Percentiles rank a stretch among this genome's conserved stretches.
Conservation (phyloP, 2,888 invertebrate genomes). For the Poecilus cupreus region DNA sequence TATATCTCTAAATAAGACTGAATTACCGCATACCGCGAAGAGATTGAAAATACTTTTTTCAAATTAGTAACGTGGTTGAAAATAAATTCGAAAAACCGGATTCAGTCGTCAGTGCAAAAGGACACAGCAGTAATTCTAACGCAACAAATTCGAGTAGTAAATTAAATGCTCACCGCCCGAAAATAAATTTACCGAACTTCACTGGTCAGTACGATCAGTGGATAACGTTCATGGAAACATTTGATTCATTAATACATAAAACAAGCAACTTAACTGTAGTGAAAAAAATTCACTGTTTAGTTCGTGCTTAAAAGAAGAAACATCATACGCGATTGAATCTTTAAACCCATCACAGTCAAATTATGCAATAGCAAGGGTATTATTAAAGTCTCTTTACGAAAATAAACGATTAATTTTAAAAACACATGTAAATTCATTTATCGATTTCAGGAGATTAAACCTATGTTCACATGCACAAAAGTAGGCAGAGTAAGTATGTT, state of each 20-base stretch:
- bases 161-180: constrained; percentile 20
- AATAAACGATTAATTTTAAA: constrained; percentile 31
- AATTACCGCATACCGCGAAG: not conserved
- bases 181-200: constrained; percentile 52
- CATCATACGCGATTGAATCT: constrained; percentile 1
- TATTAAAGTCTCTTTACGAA: constrained; percentile 8
- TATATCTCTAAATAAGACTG: too few relatives aligned
- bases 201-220: constrained; percentile 52
- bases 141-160: not conserved
- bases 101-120: not conserved
- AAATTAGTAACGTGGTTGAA: constrained; percentile 6
- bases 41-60: constrained; percentile 3
- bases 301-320: constrained; percentile 28
- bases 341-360: constrained; percentile 36
- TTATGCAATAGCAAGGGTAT: constrained; percentile 38
- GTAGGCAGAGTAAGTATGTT: too few relatives aligned
- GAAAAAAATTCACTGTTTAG: constrained; percentile 54
- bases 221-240: constrained; percentile 41
- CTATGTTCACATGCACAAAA: too few relatives aligned
- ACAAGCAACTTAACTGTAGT: constrained; percentile 18
- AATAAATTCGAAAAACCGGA: not conserved
- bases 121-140: not conserved
- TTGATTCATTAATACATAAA: constrained; percentile 39
- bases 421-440: too few relatives aligned
- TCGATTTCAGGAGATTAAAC: too few relatives aligned